Conservation (phyloP, 2,113 vertebrate genomes). For the Lepus timidus region DNA sequence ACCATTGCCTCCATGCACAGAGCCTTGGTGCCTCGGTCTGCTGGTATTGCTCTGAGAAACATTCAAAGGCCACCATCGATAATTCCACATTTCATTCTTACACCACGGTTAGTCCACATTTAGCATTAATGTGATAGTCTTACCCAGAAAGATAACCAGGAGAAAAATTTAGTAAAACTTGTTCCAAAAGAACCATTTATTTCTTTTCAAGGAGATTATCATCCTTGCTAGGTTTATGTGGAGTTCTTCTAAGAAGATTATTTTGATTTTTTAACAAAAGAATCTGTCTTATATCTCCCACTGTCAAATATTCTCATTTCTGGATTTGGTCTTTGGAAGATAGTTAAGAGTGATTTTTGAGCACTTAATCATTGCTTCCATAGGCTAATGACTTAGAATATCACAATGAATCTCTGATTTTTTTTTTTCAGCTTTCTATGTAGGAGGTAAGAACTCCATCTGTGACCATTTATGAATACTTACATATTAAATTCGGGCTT, state of each 20-base stretch:
- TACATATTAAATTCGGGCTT: not conserved
- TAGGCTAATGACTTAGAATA: not conserved
- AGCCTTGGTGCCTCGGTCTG: not conserved
- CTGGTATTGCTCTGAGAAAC: not conserved
- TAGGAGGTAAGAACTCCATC: not conserved
- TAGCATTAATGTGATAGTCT: not conserved
- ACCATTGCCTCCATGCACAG: not conserved
- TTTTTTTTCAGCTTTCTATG: constrained; percentile 23
- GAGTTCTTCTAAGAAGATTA: not conserved
- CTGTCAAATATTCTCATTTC: not conserved
- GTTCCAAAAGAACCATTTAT: constrained; percentile 4
- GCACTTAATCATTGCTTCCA: not conserved
- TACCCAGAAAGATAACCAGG: not conserved
- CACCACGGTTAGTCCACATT: not conserved
- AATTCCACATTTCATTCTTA: not conserved
- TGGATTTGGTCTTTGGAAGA: constrained; percentile 49
- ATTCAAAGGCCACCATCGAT: not conserved
- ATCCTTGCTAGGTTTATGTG: not conserved
- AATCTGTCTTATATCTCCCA: not conserved
- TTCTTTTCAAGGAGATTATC: not conserved
- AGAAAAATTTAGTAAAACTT: not conserved
- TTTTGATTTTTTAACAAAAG: constrained; percentile 20
- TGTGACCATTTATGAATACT: not conserved
- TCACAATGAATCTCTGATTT: not conserved
- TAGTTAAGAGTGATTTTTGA: constrained; percentile 12